Evolutionary conservation across 2,888 invertebrate species (phyloP), one percentile per base, ranked within the genome.

Genomic region (Chymomyza fuscimana): DNA sequence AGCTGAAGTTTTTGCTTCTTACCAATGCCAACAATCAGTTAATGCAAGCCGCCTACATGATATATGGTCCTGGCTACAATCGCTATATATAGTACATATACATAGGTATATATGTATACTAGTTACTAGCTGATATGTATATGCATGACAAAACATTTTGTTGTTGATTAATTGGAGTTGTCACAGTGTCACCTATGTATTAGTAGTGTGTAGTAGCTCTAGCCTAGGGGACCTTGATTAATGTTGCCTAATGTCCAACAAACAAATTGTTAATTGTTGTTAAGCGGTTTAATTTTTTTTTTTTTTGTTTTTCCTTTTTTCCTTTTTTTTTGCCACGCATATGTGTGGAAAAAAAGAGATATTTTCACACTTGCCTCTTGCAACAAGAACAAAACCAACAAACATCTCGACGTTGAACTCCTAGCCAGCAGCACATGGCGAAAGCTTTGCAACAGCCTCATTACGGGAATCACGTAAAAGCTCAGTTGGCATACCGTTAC

Each of bases 211-310:
- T 46, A 1, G 7, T 32, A 32, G 32, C 9, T 7, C 12, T 46
- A 46, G 40, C 40, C 25, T 25, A 25, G 9, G 25, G 19, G 19
- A 25, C 58, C 25, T 58, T 58, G 58, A 58, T 58, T 58, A 58
- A 58, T 58, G 19, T 19, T 58, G 58, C 52, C 52, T 16, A 19
- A 16, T 19, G 52, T 54, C 19, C 19, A 6, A 7, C 52, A 16
- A 58, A 58, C 19, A 77, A 78, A 82, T 82, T 82, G 87, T 86
- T 83, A 86, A 83, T 83, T 83, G 82, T 80, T 66, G 81, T 70
- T 83, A 86, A 83, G 86, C 82, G 73, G 79, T 83, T 81, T 84
- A 84, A 80, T 86, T 83, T 83, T 84, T 46, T 83, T 84, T 46
- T 12, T 46, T 46, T 46, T 46, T 46, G 10, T 46, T 46, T 12